Conservation (phyloP, 2,888 invertebrate species). For the Amphipoea lucens region DNA sequence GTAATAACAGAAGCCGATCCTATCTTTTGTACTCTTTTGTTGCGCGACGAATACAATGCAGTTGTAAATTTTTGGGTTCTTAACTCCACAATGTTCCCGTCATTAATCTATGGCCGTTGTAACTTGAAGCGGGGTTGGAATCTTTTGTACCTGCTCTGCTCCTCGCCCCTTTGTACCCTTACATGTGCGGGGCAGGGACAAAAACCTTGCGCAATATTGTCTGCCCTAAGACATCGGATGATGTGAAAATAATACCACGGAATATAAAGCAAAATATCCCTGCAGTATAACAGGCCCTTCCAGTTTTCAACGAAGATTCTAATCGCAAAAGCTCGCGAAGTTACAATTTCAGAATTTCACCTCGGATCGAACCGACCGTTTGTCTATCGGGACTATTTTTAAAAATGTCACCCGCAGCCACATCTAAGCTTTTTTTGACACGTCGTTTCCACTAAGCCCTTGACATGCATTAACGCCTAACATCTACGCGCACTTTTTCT, state of each 20-base stretch:
- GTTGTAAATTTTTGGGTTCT: conserved; percentile 90
- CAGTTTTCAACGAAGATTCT: conserved; percentile 68
- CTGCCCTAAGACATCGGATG: conserved; percentile 80
- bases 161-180: conserved; percentile 84
- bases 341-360: conserved; percentile 69
- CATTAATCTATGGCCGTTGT: conserved; percentile 89
- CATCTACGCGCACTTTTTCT: conserved; percentile 84
- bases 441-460: conserved; percentile 86
- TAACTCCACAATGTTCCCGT: conserved; percentile 89
- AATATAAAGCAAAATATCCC: conserved; percentile 74
- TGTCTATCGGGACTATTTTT: conserved; percentile 82
- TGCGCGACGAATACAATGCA: conserved; percentile 83
- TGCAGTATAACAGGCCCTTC: conserved; percentile 20
- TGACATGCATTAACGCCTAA: conserved; percentile 90
- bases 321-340: conserved; percentile 73
- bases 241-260: conserved; percentile 84
- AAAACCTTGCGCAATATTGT: conserved; percentile 89
- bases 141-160: conserved; percentile 87
- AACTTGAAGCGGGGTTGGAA: conserved; percentile 87
- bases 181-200: conserved; percentile 87
- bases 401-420: conserved; percentile 88
- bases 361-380: conserved; percentile 75
- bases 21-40: conserved; percentile 88
- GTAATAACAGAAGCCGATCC: conserved; percentile 89
- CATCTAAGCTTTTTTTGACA: conserved; percentile 84